A percentile compares a stretch with the other conserved stretches of the same genome.
Evolutionary conservation across 2,113 vertebrate species (phyloP).

Genomic region (Cebidichthys violaceus): DNA sequence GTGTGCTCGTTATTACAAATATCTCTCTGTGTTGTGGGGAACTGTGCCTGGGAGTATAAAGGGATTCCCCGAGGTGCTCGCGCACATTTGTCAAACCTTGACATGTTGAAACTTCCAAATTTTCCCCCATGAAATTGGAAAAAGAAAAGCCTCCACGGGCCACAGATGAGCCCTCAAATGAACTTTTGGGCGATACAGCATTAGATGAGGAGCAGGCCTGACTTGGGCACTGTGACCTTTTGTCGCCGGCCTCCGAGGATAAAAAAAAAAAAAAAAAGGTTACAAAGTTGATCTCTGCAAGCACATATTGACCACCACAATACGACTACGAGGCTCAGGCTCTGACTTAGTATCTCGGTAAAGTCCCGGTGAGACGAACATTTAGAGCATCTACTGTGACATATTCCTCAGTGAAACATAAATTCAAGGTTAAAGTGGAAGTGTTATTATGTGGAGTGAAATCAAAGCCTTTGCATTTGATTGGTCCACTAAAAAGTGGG

Average conservation of each 20-base stretch:
- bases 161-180: conserved; percentile 25
- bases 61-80: conserved; percentile 3
- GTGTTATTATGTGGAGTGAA: too few species aligned
- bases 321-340: not conserved
- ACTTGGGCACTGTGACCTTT: conserved; percentile 29
- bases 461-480: not conserved
- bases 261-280: conserved; percentile 29
- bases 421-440: too few species aligned
- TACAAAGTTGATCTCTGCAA: conserved; percentile 14
- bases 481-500: not conserved
- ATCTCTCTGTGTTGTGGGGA: conserved; percentile 1
- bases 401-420: not conserved
- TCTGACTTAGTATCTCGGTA: not conserved
- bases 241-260: conserved; percentile 7
- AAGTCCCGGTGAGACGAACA: too few species aligned
- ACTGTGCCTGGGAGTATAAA: conserved; percentile 10
- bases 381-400: not conserved
- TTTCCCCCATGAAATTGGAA: conserved; percentile 6
- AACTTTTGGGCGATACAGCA: conserved; percentile 13
- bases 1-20: conserved; percentile 23
- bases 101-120: not conserved
- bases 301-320: not conserved
- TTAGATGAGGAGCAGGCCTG: conserved; percentile 19
- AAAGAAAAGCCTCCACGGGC: not conserved
- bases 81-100: conserved; percentile 43